phyloP scores from a whole-genome alignment of 2,888 invertebrate species.

The Drosophila anomelani region DNA sequence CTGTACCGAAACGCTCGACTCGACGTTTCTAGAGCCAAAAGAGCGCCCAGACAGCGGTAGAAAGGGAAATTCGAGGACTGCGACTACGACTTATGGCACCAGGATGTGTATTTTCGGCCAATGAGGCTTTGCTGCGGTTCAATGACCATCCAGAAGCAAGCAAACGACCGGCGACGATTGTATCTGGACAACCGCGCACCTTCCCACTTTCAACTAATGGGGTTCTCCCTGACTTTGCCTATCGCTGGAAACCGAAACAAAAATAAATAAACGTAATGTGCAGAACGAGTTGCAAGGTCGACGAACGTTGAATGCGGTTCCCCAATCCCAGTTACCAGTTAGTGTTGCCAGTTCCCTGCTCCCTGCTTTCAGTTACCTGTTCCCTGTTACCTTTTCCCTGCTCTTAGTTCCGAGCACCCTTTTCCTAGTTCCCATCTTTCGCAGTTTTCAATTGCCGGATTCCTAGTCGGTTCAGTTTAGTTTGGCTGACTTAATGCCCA shows the following conservation, averaged over 20 bases:
- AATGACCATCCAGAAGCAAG: conserved; percentile 55
- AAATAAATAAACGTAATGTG: conserved; percentile 30
- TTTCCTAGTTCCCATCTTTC: conserved; percentile 17
- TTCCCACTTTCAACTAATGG: conserved; percentile 46
- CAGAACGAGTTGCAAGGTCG: conserved; percentile 84
- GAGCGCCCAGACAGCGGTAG: conserved; percentile 79
- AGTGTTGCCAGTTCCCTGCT: neutral
- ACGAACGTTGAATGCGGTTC: conserved; percentile 76
- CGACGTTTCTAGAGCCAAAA: conserved; percentile 28
- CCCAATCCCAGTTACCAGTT: conserved; percentile 18
- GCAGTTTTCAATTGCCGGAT: conserved; percentile 14
- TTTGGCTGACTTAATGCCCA: conserved; percentile 42
- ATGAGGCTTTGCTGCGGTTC: conserved; percentile 43
- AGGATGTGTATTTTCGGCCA: conserved; percentile 61
- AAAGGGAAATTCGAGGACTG: conserved; percentile 81
- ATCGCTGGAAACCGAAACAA: conserved; percentile 18
- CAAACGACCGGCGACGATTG: conserved; percentile 55
- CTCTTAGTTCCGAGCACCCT: neutral
- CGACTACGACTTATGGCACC: conserved; percentile 55
- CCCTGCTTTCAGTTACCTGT: neutral
- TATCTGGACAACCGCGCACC: conserved; percentile 57
- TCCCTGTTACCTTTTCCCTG: neutral
- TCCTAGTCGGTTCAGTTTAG: conserved; percentile 1
- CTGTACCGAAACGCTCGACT: conserved; percentile 72
- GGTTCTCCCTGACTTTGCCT: conserved; percentile 12